Evolutionary conservation across 2,797 vertebrate genomes (phyloP).

Genomic region (Pangasius krempfi): DNA sequence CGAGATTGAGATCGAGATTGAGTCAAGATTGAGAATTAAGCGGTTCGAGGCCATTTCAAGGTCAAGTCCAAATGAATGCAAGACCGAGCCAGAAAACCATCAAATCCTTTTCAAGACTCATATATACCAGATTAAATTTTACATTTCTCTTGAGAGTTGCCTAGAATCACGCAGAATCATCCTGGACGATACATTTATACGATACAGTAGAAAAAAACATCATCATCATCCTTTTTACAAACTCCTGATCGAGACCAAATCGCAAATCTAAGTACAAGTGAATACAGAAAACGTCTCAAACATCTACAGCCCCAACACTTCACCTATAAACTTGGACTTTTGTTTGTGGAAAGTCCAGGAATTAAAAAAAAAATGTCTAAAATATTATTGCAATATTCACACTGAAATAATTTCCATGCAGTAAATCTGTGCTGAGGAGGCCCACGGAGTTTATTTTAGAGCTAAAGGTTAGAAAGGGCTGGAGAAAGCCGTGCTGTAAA

Average conservation of each 20-base stretch:
- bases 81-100: background rate
- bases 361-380: too few relatives aligned
- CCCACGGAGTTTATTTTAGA: too few relatives aligned
- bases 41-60: too few relatives aligned
- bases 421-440: background rate
- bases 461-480: background rate
- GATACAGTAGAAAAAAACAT: background rate
- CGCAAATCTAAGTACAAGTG: background rate
- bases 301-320: background rate
- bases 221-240: background rate
- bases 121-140: background rate
- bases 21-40: too few relatives aligned
- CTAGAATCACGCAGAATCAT: background rate
- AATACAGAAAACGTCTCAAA: background rate
- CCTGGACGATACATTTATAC: background rate
- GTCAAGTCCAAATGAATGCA: background rate
- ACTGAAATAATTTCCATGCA: background rate
- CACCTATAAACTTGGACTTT: background rate
- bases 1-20: background rate
- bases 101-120: background rate
- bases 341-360: background rate
- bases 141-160: background rate
- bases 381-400: background rate
- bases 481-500: background rate
- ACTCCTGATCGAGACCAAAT: background rate